Percentiles rank a stretch among this genome's conserved stretches.
Conservation (phyloP, 2,113 vertebrate species). For the Gyps fulvus region DNA sequence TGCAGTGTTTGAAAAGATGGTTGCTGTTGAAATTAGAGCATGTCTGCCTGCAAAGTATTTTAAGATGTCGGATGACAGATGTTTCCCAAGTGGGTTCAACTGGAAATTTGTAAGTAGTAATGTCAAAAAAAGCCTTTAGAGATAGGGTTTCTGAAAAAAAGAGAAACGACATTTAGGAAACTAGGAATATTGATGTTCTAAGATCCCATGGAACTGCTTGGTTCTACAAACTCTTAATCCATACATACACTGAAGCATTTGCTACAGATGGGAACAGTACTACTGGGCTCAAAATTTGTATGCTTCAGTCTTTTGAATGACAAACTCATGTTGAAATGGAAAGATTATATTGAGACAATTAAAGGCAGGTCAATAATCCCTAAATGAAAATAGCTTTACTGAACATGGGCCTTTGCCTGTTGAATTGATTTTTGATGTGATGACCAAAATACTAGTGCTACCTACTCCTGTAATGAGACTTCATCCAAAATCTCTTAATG, state of each 20-base stretch:
- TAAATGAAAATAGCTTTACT: not conserved
- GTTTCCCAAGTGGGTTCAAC: not conserved
- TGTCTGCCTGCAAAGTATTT: not conserved
- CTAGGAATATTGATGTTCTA: not conserved
- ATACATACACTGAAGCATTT: not conserved
- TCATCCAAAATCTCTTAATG: not conserved
- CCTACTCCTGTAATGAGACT: not conserved
- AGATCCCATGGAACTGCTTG: not conserved
- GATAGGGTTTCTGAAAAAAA: not conserved
- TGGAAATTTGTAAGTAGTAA: not conserved
- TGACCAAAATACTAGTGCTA: not conserved
- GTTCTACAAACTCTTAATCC: not conserved
- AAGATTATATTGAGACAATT: not conserved
- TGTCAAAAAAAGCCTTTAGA: not conserved
- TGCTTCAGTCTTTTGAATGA: not conserved
- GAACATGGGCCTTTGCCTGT: rapidly evolving
- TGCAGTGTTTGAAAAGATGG: not conserved
- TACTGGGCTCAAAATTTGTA: not conserved
- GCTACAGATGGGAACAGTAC: not conserved
- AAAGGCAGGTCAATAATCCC: not conserved
- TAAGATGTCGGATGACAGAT: not conserved
- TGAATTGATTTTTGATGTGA: not conserved
- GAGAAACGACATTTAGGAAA: not conserved
- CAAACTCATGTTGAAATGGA: not conserved
- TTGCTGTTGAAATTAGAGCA: not conserved